Conservation (phyloP, 2,113 vertebrate genomes). For the Plotosus lineatus region DNA sequence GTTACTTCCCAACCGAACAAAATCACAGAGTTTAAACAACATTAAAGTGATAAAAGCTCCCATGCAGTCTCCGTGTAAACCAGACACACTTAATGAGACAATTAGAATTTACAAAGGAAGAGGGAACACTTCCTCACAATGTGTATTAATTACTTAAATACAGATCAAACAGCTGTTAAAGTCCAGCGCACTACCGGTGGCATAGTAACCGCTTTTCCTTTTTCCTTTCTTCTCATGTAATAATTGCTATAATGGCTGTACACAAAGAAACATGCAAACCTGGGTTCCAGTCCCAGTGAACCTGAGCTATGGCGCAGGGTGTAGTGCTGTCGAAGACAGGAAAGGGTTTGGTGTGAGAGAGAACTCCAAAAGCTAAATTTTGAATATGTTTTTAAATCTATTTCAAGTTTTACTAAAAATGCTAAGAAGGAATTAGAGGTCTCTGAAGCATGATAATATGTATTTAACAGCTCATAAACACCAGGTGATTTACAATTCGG, state of each 20-base stretch:
- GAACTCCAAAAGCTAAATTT: not conserved
- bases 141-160: constrained; percentile 7
- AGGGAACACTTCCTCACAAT: constrained; percentile 22
- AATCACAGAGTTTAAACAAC: not conserved
- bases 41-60: constrained; percentile 14
- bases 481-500: not conserved
- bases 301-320: not conserved
- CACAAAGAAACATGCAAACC: not conserved
- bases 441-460: not conserved
- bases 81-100: constrained; percentile 17
- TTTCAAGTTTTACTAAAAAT: not conserved
- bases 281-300: too few species aligned
- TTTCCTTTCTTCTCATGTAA: not conserved
- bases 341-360: not conserved
- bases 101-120: constrained; percentile 37
- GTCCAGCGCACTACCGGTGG: constrained; percentile 1
- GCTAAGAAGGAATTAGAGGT: not conserved
- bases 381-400: not conserved
- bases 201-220: not conserved
- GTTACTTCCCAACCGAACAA: not conserved
- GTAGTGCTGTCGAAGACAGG: not conserved
- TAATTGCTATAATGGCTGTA: not conserved
- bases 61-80: not conserved
- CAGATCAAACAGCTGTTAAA: constrained; percentile 30
- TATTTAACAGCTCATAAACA: not conserved